A percentile compares a stretch with the other conserved stretches of the same genome.
Evolutionary conservation across 2,113 vertebrate genomes (phyloP).

Genomic region (Phocoena sinus): DNA sequence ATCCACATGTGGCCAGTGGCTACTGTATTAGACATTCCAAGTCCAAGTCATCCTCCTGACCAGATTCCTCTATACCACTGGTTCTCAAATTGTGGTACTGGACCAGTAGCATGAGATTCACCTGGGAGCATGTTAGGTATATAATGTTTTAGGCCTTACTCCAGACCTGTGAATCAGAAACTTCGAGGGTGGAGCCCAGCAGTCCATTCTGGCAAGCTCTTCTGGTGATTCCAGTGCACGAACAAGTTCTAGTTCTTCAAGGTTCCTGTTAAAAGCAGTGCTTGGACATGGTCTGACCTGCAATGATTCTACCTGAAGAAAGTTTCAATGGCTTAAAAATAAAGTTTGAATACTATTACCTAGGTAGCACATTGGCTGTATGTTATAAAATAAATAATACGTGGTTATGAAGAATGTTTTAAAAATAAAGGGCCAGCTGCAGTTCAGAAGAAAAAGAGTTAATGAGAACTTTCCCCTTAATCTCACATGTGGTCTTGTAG

Average conservation of each 20-base stretch:
- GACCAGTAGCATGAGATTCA: background rate
- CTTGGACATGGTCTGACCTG: background rate
- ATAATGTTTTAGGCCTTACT: background rate
- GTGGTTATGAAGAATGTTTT: background rate
- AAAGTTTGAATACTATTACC: background rate
- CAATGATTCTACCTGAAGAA: background rate
- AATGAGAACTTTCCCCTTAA: background rate
- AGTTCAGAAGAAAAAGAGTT: background rate
- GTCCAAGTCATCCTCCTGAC: background rate
- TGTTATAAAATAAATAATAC: slow-evolving; percentile 29
- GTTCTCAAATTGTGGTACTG: background rate
- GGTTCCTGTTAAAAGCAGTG: background rate
- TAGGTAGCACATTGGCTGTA: background rate
- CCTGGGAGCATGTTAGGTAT: background rate
- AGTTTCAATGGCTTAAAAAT: background rate
- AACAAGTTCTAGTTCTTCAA: background rate
- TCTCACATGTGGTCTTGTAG: background rate
- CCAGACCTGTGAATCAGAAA: background rate
- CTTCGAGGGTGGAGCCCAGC: background rate
- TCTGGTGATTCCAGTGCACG: background rate
- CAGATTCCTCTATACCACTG: background rate
- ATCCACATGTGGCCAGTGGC: background rate
- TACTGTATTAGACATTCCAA: background rate
- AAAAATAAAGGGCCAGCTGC: background rate
- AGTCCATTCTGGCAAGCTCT: background rate